phyloP scores from a whole-genome alignment of 2,888 invertebrate genomes.

The Polydrusus pterygomalis region DNA sequence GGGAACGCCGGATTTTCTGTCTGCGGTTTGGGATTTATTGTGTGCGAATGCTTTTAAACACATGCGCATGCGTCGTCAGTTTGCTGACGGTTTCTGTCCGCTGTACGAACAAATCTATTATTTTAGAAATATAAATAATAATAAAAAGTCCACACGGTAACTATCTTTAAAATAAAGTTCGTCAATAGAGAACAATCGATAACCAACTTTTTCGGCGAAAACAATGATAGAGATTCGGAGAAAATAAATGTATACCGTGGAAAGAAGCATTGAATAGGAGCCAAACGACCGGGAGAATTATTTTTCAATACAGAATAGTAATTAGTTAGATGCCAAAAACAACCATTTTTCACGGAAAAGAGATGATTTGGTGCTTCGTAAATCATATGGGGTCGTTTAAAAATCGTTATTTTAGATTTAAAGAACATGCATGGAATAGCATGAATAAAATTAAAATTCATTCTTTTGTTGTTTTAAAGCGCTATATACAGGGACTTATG shows the following conservation, averaged over 20 bases:
- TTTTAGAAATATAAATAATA: too few relatives aligned
- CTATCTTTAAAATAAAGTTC: too few relatives aligned
- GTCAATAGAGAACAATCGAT: not conserved
- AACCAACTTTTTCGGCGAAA: not conserved
- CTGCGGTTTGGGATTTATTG: too few relatives aligned
- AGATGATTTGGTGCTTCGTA: conserved; percentile 21
- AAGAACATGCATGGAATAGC: not conserved
- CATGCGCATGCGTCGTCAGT: too few relatives aligned
- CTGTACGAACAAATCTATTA: too few relatives aligned
- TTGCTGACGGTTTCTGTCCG: too few relatives aligned
- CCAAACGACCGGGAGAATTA: conserved; percentile 42
- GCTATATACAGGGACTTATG: too few relatives aligned
- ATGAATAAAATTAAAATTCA: not conserved
- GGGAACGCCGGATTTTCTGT: too few relatives aligned
- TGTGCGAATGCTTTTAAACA: too few relatives aligned
- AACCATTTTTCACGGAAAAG: conserved; percentile 37
- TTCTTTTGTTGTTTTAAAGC: too few relatives aligned
- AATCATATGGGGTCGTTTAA: conserved; percentile 22
- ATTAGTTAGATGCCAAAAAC: conserved; percentile 42
- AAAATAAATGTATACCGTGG: conserved; percentile 29
- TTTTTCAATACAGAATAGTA: conserved; percentile 47
- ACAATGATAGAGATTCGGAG: conserved; percentile 23
- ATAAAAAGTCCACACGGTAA: too few relatives aligned
- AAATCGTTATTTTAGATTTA: conserved; percentile 2
- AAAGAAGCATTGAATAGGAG: conserved; percentile 45